phyloP scores from a whole-genome alignment of 2,113 vertebrate genomes.

The Rhineura floridana region DNA sequence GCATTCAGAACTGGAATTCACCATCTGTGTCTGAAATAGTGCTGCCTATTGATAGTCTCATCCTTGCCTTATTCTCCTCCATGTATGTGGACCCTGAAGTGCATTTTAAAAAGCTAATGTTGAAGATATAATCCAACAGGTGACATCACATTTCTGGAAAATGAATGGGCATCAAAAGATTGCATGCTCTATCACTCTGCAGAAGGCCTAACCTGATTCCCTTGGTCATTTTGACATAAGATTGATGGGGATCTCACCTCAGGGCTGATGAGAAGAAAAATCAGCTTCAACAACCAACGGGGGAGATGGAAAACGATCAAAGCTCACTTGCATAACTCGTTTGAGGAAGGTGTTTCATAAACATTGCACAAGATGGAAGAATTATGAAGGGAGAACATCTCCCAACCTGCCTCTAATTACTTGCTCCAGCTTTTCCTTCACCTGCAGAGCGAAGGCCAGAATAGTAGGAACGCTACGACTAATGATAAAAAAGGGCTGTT shows the following conservation, averaged over 20 bases:
- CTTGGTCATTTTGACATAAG: conserved; percentile 28
- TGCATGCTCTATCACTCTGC: not conserved
- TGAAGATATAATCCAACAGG: not conserved
- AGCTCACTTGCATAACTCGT: conserved; percentile 79
- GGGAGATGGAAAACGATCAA: conserved; percentile 79
- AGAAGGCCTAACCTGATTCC: not conserved
- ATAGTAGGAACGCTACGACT: conserved; percentile 9
- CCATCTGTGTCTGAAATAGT: not conserved
- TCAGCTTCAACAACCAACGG: conserved; percentile 71
- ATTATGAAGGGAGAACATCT: conserved; percentile 81
- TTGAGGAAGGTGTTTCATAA: conserved; percentile 86
- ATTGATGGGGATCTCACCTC: conserved; percentile 57
- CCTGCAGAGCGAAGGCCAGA: conserved; percentile 64
- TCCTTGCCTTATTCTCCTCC: not conserved
- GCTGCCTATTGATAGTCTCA: too few species aligned
- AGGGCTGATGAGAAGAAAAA: conserved; percentile 40
- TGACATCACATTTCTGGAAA: not conserved
- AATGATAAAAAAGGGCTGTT: conserved; percentile 59
- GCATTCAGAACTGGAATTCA: not conserved
- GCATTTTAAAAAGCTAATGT: not conserved
- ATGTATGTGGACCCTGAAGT: not conserved
- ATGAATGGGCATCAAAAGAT: not conserved
- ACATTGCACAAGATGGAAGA: conserved; percentile 84
- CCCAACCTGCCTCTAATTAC: conserved; percentile 85
- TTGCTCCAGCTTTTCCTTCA: conserved; percentile 74